Base-by-base conservation (phyloP, 2,888 invertebrate species). In the Caenorhabditis doughertyi region DNA sequence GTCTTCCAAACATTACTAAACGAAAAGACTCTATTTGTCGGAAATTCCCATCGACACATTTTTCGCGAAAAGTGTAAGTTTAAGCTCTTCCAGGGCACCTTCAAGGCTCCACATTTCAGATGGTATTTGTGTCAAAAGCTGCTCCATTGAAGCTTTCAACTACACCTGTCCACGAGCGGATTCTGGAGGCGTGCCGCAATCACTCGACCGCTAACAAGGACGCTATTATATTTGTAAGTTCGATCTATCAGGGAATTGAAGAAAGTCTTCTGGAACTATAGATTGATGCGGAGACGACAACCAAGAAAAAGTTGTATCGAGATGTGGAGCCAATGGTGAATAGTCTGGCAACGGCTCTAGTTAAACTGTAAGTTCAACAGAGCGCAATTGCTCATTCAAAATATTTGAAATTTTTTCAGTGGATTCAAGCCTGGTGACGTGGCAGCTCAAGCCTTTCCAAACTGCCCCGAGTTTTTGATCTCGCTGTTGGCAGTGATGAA, bases 401-500 rank as follows among this genome's bases (percentile, higher is more conserved):
- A n/a, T n/a, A n/a, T n/a, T n/a, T n/a, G n/a, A n/a, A n/a, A n/a
- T n/a, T n/a, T 9, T 55, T 84, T 65, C 72, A 84, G 83, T 7
- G 84, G 81, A 13, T 85, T 87, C 62, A 64, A 80, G 23, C 67
- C 81, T 3, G 84, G 84, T 0, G 84, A 84, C 44, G 68, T 81
- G 5, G 85, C 82, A 0, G 58, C 81, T n/a, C 80, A 84, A 23
- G 84, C 84, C 0, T 68, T 87, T 2, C 81, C 83, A 7, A 87
- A 87, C 58, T 84, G 84, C 60, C 81, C 84, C 13, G 85, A 87
- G 49, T 87, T 84, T 56, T 60, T 84, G 4, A 81, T 86, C 3
- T 80, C 87, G 13, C 84, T 86, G 65, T 35, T 83, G 8, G 88
- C 87, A 1, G 81, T 83, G n/a, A 79, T 77, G 55, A 73, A 85